Evolutionary conservation across 2,888 invertebrate genomes (phyloP).

Genomic region (Strigamia crassipes): DNA sequence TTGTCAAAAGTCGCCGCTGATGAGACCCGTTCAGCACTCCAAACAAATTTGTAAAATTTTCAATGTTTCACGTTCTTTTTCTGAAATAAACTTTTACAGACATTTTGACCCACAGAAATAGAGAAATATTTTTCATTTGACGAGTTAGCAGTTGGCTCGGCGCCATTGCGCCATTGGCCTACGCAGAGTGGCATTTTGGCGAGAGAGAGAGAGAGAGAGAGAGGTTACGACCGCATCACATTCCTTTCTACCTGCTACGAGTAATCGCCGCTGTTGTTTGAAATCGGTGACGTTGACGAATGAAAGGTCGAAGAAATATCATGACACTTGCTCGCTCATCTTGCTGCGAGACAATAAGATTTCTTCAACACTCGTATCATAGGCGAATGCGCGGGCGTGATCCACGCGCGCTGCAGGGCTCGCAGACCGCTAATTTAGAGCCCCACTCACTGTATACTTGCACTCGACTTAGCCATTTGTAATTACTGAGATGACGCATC

Average conservation of each 20-base stretch:
- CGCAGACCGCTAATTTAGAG: conserved; percentile 26
- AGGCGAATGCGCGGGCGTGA: conserved; percentile 38
- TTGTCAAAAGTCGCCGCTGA: conserved; percentile 16
- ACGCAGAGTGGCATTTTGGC: conserved; percentile 30
- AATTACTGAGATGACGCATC: conserved; percentile 33
- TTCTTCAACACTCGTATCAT: conserved; percentile 34
- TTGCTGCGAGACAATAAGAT: conserved; percentile 25
- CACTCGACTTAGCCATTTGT: conserved; percentile 22
- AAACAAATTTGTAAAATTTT: not conserved
- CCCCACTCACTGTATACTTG: not conserved
- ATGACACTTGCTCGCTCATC: conserved; percentile 34
- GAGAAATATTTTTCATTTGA: conserved; percentile 9
- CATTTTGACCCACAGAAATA: not conserved
- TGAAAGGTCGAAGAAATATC: conserved; percentile 31
- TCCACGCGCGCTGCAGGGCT: not conserved
- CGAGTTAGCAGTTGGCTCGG: conserved; percentile 29
- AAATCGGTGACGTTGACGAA: conserved; percentile 24
- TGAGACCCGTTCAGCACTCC: not conserved
- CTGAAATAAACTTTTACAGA: conserved; percentile 1
- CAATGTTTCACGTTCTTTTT: not conserved
- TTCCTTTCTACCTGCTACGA: conserved; percentile 37
- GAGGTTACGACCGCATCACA: conserved; percentile 38
- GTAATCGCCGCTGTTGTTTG: conserved; percentile 36
- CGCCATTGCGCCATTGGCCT: conserved; percentile 20
- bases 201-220: conserved; percentile 22